A percentile compares a stretch with the other conserved stretches of the same genome.
Conservation (phyloP, 2,888 invertebrate species). For the Exephanes ischioxanthus region DNA sequence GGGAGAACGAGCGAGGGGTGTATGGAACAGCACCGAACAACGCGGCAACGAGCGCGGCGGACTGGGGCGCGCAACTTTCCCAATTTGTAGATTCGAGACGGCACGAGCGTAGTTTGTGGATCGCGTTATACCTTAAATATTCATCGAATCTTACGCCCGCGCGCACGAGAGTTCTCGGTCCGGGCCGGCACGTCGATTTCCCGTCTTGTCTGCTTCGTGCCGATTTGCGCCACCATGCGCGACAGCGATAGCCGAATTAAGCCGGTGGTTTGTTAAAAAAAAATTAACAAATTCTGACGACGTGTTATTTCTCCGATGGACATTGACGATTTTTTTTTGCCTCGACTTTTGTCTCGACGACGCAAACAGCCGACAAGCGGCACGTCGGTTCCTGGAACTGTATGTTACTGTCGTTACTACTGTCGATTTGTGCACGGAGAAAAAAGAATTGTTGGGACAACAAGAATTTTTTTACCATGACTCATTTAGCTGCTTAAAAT, state of each 20-base stretch:
- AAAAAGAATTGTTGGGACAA: no score
- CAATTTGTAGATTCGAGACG: conserved; percentile 77
- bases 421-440: no score
- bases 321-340: no score
- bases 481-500: no score
- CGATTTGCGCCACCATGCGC: background rate
- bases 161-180: conserved; percentile 13
- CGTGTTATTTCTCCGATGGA: no score
- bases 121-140: conserved; percentile 74
- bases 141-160: conserved; percentile 73
- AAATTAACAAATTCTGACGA: no score
- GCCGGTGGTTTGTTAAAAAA: no score
- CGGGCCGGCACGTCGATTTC: conserved; percentile 29
- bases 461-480: no score
- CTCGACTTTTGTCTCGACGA: no score
- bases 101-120: conserved; percentile 70
- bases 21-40: background rate
- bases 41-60: conserved; percentile 30
- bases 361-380: no score
- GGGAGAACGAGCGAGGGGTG: conserved; percentile 3
- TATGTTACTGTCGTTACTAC: no score
- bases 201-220: background rate
- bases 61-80: conserved; percentile 74
- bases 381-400: no score
- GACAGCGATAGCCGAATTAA: background rate